Evolutionary conservation across 1,140 invertebrate species (phyloP).

Genomic region (Drosophila nasuta): DNA sequence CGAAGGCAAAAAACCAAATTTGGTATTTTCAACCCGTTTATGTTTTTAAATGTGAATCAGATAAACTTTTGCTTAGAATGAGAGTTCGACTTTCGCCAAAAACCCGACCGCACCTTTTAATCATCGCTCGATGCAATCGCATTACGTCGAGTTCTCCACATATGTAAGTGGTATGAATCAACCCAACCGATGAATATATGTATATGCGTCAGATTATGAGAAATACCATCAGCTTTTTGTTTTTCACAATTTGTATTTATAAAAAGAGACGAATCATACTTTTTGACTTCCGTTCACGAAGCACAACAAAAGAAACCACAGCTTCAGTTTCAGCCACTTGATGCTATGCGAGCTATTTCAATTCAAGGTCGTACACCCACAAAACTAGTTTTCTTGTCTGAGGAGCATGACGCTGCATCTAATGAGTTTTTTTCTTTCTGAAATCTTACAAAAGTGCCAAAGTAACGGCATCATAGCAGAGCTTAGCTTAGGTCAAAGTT

Average conservation of each 20-base stretch:
- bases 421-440: background rate
- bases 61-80: conserved; percentile 24
- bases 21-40: conserved; percentile 17
- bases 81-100: conserved; percentile 35
- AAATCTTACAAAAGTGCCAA: conserved; percentile 25
- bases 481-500: conserved; percentile 53
- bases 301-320: conserved; percentile 37
- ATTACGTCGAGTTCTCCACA: conserved; percentile 10
- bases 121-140: conserved; percentile 37
- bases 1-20: conserved; percentile 7
- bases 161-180: conserved; percentile 43
- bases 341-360: conserved; percentile 18
- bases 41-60: conserved; percentile 15
- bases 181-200: conserved; percentile 20
- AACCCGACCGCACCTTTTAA: conserved; percentile 49
- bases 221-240: conserved; percentile 3
- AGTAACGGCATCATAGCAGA: conserved; percentile 25
- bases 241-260: background rate
- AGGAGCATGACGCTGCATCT: conserved; percentile 31
- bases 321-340: conserved; percentile 3
- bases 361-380: conserved; percentile 66
- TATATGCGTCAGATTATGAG: conserved; percentile 23
- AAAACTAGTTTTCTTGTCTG: conserved; percentile 55
- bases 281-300: conserved; percentile 36
- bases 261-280: conserved; percentile 25